These are phyloP conservation scores for Sesia bembeciformis DNA, from an alignment of 2,888 invertebrate genomes.

Conservation along the genomic window DNA sequence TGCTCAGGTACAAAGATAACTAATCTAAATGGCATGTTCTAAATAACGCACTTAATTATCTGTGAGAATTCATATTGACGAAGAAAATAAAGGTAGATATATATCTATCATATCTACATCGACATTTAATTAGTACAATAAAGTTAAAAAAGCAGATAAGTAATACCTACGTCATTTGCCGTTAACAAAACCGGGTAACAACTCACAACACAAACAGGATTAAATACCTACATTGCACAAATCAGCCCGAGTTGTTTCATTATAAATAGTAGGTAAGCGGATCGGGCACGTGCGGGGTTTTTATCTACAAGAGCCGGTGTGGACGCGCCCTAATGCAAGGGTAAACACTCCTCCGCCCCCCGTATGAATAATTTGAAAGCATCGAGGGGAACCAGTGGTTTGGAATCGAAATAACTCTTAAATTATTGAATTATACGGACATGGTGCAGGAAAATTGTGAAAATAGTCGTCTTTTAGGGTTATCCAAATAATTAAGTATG, in stretches of 20 bases:
- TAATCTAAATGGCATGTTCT: too few species aligned
- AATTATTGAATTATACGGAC: constrained; percentile 67
- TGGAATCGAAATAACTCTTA: constrained; percentile 57
- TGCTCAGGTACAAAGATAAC: too few species aligned
- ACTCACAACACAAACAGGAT: constrained; percentile 36
- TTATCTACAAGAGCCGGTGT: constrained; percentile 42
- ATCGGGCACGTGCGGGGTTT: constrained; percentile 66
- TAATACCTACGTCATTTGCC: too few species aligned
- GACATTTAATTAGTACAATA: too few species aligned
- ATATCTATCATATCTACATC: too few species aligned
- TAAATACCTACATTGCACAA: constrained; percentile 19
- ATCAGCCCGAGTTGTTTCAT: constrained; percentile 35
- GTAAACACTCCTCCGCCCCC: constrained; percentile 49
- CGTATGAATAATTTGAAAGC: constrained; percentile 64
- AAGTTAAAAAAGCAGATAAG: too few species aligned
- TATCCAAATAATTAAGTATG: too few species aligned
- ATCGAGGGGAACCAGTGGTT: constrained; percentile 34
- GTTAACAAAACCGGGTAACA: not conserved
- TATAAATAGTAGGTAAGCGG: constrained; percentile 60
- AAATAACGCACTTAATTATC: too few species aligned
- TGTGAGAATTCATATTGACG: too few species aligned
- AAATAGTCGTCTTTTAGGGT: too few species aligned
- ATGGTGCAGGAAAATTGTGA: constrained; percentile 1
- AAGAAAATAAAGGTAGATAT: too few species aligned
- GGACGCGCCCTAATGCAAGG: constrained; percentile 42